Conservation (phyloP, 2,888 invertebrate species). For the Dendrolimus houi region DNA sequence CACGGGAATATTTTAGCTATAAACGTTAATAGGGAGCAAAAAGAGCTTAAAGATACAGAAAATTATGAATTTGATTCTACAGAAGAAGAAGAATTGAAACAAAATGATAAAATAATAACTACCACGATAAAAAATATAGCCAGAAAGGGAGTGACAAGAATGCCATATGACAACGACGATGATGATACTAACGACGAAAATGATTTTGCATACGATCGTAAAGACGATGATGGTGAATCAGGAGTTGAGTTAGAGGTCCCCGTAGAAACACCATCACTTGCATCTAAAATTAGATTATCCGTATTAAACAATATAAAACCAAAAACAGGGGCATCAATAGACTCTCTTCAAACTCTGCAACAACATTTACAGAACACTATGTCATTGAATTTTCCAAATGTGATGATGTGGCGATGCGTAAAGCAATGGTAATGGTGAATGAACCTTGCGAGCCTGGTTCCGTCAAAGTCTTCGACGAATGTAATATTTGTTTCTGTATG, state of each 20-base stretch:
- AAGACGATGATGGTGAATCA: slow-evolving; percentile 8
- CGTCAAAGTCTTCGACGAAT: slow-evolving; percentile 16
- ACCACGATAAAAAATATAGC: neutral
- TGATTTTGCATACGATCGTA: slow-evolving; percentile 6
- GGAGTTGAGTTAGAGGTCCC: slow-evolving; percentile 10
- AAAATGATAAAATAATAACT: slow-evolving; percentile 1
- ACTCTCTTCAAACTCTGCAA: neutral
- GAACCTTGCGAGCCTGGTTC: slow-evolving; percentile 32
- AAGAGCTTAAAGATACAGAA: slow-evolving; percentile 4
- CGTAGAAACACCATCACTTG: neutral
- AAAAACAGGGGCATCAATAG: neutral
- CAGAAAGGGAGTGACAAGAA: slow-evolving; percentile 10
- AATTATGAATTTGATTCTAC: slow-evolving; percentile 10
- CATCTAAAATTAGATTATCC: neutral
- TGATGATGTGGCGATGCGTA: slow-evolving; percentile 32
- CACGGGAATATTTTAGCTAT: too few species aligned
- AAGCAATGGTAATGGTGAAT: slow-evolving; percentile 35
- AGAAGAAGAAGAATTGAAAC: slow-evolving; percentile 9
- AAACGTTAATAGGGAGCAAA: neutral
- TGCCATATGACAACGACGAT: slow-evolving; percentile 14
- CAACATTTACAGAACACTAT: slow-evolving; percentile 14
- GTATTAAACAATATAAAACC: neutral
- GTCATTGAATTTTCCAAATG: slow-evolving; percentile 24
- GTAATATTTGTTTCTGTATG: slow-evolving; percentile 50
- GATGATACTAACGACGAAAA: slow-evolving; percentile 6